Percentiles rank a stretch among this genome's conserved stretches.
phyloP scores from a whole-genome alignment of 2,113 vertebrate genomes.

The Engystomops pustulosus region DNA sequence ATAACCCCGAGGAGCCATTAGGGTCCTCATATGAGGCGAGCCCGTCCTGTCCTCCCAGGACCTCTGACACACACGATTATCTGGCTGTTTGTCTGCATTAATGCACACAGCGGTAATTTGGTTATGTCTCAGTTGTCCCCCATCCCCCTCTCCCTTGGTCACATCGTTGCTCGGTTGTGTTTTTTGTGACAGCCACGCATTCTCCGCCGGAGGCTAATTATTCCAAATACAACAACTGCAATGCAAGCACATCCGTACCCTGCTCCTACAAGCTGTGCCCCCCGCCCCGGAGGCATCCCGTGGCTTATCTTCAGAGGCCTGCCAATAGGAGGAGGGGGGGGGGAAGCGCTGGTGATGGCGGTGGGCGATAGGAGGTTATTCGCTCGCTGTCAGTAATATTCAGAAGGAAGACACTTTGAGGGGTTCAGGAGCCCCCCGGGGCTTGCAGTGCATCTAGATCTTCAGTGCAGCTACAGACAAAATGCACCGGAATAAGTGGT shows the following conservation, averaged over 20 bases:
- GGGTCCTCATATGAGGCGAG: too few species aligned
- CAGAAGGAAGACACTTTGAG: slow-evolving; percentile 15
- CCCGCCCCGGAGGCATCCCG: slow-evolving; percentile 47
- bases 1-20: too few species aligned
- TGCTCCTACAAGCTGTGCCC: slow-evolving; percentile 49
- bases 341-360: slow-evolving; percentile 37
- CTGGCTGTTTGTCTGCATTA: slow-evolving; percentile 33
- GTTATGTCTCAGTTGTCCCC: slow-evolving; percentile 29
- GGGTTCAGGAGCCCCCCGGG: background rate
- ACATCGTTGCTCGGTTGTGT: slow-evolving; percentile 36
- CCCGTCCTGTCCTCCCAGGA: background rate
- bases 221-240: slow-evolving; percentile 59
- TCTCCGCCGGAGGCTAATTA: slow-evolving; percentile 59
- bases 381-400: slow-evolving; percentile 27
- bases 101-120: slow-evolving; percentile 38
- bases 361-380: slow-evolving; percentile 20
- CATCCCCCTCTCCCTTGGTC: slow-evolving; percentile 46
- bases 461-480: slow-evolving; percentile 27
- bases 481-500: background rate
- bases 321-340: slow-evolving; percentile 1
- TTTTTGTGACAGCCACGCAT: slow-evolving; percentile 47
- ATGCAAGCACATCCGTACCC: slow-evolving; percentile 53
- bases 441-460: background rate
- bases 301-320: slow-evolving; percentile 50
- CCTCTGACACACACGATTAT: slow-evolving; percentile 24